A percentile compares a stretch with the other conserved stretches of the same genome.
phyloP scores from a whole-genome alignment of 2,888 invertebrate genomes.

The Caenorhabditis panamensis region DNA sequence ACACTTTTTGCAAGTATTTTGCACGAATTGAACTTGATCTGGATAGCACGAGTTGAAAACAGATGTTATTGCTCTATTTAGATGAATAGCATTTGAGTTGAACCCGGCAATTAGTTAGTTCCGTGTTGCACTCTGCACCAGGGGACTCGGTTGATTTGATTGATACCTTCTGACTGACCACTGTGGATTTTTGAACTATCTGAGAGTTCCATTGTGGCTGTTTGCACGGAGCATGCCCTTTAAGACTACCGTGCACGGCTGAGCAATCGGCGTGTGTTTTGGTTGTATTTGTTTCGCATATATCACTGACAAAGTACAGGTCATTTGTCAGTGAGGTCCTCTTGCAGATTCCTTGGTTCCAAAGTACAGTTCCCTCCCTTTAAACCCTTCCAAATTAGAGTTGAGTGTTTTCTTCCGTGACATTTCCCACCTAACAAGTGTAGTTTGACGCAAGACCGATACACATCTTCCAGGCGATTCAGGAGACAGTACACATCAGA shows the following conservation, averaged over 20 bases:
- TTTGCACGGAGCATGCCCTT: background rate
- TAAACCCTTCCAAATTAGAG: too few relatives aligned
- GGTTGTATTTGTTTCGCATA: background rate
- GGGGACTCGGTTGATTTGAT: background rate
- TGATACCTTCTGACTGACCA: background rate
- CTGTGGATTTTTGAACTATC: too few relatives aligned
- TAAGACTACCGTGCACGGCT: background rate
- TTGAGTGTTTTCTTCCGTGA: too few relatives aligned
- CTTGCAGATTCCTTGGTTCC: too few relatives aligned
- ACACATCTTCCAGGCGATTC: background rate
- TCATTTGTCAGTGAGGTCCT: too few relatives aligned
- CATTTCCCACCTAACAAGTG: background rate
- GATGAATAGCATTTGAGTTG: background rate
- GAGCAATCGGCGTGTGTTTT: background rate
- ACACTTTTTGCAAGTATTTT: background rate
- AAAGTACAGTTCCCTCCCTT: too few relatives aligned
- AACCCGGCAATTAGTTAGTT: background rate
- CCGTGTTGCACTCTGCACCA: background rate
- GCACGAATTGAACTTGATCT: background rate
- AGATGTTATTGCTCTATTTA: background rate
- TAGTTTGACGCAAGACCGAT: constrained; percentile 3
- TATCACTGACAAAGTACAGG: background rate
- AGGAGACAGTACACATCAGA: background rate
- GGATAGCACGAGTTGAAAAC: background rate
- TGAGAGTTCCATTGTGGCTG: background rate